Evolutionary conservation across 2,888 invertebrate species (phyloP).

Genomic region (Hirtodrosophila duncani): DNA sequence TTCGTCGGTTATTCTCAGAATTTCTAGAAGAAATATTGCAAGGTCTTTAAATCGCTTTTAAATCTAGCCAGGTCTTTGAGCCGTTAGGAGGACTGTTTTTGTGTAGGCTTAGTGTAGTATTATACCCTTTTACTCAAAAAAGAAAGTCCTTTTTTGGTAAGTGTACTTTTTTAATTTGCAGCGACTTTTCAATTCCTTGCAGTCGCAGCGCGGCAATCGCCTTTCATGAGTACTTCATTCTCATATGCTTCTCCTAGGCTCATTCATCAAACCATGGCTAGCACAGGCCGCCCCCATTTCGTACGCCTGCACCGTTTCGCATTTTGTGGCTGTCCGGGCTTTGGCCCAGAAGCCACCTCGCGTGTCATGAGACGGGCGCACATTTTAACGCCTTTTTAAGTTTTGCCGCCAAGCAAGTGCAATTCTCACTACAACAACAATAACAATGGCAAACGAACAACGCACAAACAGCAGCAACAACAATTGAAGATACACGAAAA

Average conservation of each 20-base stretch:
- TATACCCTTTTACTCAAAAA: too few relatives aligned
- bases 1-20: too few relatives aligned
- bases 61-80: too few relatives aligned
- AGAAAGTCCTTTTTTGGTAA: background rate
- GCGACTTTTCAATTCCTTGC: constrained; percentile 38
- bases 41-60: too few relatives aligned
- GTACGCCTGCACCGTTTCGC: constrained; percentile 20
- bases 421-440: constrained; percentile 55
- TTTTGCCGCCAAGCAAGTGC: constrained; percentile 71
- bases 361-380: constrained; percentile 59
- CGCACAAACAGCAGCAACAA: constrained; percentile 36
- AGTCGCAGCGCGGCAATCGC: constrained; percentile 35
- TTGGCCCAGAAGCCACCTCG: constrained; percentile 47
- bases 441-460: constrained; percentile 17
- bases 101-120: too few relatives aligned
- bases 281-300: constrained; percentile 31
- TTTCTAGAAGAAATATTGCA: too few relatives aligned
- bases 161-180: constrained; percentile 16
- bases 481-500: constrained; percentile 73
- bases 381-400: constrained; percentile 74
- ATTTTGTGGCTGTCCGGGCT: constrained; percentile 39
- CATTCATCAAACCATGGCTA: constrained; percentile 26
- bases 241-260: constrained; percentile 28
- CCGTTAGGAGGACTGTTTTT: too few relatives aligned
- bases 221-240: constrained; percentile 24